phyloP scores from a whole-genome alignment of 2,888 invertebrate genomes.

The Drosophila affinis region DNA sequence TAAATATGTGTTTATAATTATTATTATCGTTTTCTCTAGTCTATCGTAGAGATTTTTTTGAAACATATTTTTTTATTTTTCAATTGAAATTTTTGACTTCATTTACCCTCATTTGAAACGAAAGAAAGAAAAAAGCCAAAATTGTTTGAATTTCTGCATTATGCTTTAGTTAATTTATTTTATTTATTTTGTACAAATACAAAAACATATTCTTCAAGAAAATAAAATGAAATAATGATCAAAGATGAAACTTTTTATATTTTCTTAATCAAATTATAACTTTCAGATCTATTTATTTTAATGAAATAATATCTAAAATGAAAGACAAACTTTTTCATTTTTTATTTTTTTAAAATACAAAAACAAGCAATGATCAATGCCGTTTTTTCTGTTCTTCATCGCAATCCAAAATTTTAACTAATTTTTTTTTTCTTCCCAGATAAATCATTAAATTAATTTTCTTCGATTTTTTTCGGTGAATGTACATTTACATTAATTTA shows the following conservation, averaged over 20 bases:
- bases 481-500: conserved; percentile 37
- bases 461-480: conserved; percentile 11
- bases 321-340: too few species aligned
- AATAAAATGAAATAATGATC: conserved; percentile 55
- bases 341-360: too few species aligned
- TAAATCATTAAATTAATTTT: background rate
- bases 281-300: too few species aligned
- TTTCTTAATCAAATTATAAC: too few species aligned
- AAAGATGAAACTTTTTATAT: conserved; percentile 4
- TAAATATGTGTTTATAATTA: conserved; percentile 32
- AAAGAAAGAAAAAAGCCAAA: conserved; percentile 42
- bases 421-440: background rate
- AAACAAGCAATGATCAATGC: too few species aligned
- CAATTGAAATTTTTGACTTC: conserved; percentile 9
- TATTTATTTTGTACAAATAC: conserved; percentile 67
- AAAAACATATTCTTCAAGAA: conserved; percentile 55
- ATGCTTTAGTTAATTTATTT: conserved; percentile 75
- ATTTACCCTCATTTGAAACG: conserved; percentile 1
- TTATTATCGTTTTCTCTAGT: conserved; percentile 63
- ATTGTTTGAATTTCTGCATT: conserved; percentile 68
- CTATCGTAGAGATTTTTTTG: conserved; percentile 59
- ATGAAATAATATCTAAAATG: too few species aligned
- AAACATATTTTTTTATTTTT: conserved; percentile 26
- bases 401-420: too few species aligned
- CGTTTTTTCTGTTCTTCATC: too few species aligned